Evolutionary conservation across 1,140 invertebrate genomes (phyloP), one percentile per base, ranked within the genome.

Genomic region (Heliothis subflexa): DNA sequence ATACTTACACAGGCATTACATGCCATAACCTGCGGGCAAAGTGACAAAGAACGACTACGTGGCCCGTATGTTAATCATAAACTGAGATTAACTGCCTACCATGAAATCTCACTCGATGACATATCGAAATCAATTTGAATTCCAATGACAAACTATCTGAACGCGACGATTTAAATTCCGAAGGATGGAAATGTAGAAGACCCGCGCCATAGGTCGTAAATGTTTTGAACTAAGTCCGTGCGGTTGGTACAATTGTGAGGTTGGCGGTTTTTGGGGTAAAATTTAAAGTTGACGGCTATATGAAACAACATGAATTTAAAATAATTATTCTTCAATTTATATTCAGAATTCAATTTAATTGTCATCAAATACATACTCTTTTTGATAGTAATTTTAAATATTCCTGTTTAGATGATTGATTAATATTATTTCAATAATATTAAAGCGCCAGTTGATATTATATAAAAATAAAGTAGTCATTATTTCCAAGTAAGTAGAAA

Each of bases 61-160:
- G 73, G 59, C n/a, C n/a, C 77, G 80, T 81, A 86, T 86, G 74
- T 79, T 80, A 86, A 86, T 87, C 81, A 82, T 83, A 80, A 66
- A 81, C 47, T 40, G 16, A 83, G 80, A 88, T 88, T 84, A 81
- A 81, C 77, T 57, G 55, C 64, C 47, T 81, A 86, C 83, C 73
- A 88, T 79, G 79, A 81, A 83, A 87, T 83, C 80, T 85, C 78
- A 73, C 59, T 59, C 81, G 78, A 80, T 82, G 78, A 82, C 81
- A 79, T 70, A 28, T 79, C 74, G 54, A 82, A 83, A 77, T 78
- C 83, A 57, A 83, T 88, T 88, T 81, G 83, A 83, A 86, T 86
- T 86, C 84, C 77, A 74, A 79, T 62, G 70, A 80, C 83, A 79
- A 80, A 75, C 66, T 76, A 77, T 72, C 40, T 74, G 82, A 76